phyloP scores from a whole-genome alignment of 2,888 invertebrate genomes.

The Heliconius sara region DNA sequence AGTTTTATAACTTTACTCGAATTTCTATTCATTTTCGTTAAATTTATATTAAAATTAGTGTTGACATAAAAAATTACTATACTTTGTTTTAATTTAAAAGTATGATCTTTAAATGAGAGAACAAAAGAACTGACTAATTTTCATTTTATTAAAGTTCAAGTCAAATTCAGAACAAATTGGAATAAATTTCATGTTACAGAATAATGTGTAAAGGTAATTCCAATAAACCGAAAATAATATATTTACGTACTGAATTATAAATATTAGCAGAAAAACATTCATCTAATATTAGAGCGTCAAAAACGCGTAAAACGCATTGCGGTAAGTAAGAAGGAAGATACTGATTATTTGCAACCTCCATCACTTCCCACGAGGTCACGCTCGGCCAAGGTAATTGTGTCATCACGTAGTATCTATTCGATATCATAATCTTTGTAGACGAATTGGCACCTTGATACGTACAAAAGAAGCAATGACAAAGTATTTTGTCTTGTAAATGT shows the following conservation, averaged over 20 bases:
- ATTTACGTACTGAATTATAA: background rate
- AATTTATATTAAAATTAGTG: no score
- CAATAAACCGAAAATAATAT: background rate
- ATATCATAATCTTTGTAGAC: conserved; percentile 24
- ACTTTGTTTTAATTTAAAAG: no score
- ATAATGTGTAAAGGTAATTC: no score
- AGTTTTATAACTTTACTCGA: background rate
- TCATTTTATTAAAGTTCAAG: no score
- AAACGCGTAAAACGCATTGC: conserved; percentile 27
- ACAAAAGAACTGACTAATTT: no score
- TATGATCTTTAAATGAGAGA: no score
- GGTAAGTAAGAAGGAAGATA: conserved; percentile 51
- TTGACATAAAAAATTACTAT: no score
- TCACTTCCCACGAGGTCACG: conserved; percentile 66
- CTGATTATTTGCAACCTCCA: conserved; percentile 55
- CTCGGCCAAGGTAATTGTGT: conserved; percentile 74
- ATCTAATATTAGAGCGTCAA: conserved; percentile 6
- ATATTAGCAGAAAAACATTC: background rate
- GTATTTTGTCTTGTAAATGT: background rate
- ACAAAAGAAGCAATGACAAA: conserved; percentile 1
- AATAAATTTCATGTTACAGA: no score
- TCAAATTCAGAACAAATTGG: no score
- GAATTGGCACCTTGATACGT: conserved; percentile 10
- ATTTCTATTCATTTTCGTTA: background rate
- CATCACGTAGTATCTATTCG: conserved; percentile 51